These are phyloP conservation scores for Dinocampus coccinellae DNA, from an alignment of 2,888 invertebrate species.

Conservation along the genomic window DNA sequence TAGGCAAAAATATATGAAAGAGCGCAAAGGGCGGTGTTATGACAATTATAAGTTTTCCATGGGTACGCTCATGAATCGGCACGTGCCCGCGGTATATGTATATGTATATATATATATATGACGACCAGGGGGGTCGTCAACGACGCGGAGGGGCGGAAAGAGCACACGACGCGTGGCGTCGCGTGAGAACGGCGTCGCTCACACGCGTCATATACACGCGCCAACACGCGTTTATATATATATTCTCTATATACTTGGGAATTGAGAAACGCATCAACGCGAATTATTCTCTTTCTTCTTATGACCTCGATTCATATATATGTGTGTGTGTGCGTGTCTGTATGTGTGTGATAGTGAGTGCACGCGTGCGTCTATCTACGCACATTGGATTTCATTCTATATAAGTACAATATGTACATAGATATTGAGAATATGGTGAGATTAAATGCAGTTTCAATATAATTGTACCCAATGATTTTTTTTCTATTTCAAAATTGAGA, in stretches of 20 bases:
- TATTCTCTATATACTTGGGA: not conserved
- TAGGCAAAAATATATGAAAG: not conserved
- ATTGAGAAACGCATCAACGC: slow-evolving; percentile 10
- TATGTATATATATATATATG: not conserved
- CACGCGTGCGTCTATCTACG: too few relatives aligned
- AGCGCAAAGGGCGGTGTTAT: slow-evolving; percentile 55
- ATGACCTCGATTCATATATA: not conserved
- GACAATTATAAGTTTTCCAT: slow-evolving; percentile 67
- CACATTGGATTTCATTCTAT: not conserved
- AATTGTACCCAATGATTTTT: not conserved
- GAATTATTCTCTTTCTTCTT: not conserved
- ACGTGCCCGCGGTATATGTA: slow-evolving; percentile 47
- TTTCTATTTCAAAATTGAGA: not conserved
- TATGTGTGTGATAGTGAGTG: not conserved
- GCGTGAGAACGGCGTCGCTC: slow-evolving; percentile 67
- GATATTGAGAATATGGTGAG: not conserved
- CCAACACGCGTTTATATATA: slow-evolving; percentile 29
- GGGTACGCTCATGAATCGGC: slow-evolving; percentile 54
- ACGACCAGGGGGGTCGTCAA: slow-evolving; percentile 30
- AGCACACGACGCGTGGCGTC: slow-evolving; percentile 55
- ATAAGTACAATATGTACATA: too few relatives aligned
- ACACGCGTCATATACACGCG: slow-evolving; percentile 60
- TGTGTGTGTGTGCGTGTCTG: not conserved
- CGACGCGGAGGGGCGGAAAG: slow-evolving; percentile 41
- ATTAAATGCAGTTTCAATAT: not conserved